Conservation (phyloP, 2,113 vertebrate species). For the Passer montanus region DNA sequence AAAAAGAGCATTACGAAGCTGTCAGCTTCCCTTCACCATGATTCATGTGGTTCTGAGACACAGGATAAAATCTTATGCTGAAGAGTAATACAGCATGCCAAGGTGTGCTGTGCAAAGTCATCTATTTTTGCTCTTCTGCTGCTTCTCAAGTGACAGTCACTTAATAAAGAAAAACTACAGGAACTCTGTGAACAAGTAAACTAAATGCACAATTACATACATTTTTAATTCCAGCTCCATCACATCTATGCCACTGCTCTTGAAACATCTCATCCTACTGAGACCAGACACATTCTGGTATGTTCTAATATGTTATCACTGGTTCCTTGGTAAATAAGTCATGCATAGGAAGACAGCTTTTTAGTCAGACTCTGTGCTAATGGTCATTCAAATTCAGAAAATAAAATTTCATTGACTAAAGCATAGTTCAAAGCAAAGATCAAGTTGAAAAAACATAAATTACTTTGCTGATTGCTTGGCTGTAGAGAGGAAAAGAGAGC, state of each 20-base stretch:
- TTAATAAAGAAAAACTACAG: constrained; percentile 32
- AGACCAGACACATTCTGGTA: neutral
- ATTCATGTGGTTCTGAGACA: constrained; percentile 14
- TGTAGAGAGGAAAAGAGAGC: too few species aligned
- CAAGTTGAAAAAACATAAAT: neutral
- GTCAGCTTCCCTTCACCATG: neutral
- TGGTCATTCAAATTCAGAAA: neutral
- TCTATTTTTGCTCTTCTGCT: constrained; percentile 17
- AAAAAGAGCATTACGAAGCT: neutral
- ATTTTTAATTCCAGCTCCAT: neutral
- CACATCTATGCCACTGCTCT: neutral
- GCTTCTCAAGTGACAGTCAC: constrained; percentile 29
- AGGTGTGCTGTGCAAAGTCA: constrained; percentile 25
- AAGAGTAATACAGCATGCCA: constrained; percentile 17
- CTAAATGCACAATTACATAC: neutral
- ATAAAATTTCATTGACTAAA: neutral
- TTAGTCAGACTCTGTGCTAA: neutral
- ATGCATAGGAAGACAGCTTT: neutral
- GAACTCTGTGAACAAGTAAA: neutral
- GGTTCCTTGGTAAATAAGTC: neutral
- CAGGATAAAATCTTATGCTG: neutral
- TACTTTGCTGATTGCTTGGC: neutral
- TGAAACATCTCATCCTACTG: neutral
- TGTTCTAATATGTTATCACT: neutral
- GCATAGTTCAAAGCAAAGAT: neutral